A percentile compares a stretch with the other conserved stretches of the same genome.
phyloP scores from a whole-genome alignment of 2,797 vertebrate species.

The Channa striata region DNA sequence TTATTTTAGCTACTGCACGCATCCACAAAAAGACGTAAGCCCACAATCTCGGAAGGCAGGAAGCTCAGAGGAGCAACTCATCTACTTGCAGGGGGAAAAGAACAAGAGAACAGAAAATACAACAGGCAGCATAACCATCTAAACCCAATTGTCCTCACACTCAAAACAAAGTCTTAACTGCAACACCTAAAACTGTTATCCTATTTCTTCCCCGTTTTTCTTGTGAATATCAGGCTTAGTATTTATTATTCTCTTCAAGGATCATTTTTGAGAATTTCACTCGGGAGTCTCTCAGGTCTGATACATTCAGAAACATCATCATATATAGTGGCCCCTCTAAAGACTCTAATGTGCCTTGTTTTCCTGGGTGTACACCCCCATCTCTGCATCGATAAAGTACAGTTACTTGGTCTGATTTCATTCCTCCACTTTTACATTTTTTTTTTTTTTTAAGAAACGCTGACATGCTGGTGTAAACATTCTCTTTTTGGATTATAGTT shows the following conservation, averaged over 20 bases:
- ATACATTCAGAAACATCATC: slow-evolving; percentile 50
- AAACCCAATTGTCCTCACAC: not conserved
- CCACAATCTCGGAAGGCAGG: slow-evolving; percentile 7
- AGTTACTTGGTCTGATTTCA: not conserved
- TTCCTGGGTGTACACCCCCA: not conserved
- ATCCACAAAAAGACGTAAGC: slow-evolving; percentile 13
- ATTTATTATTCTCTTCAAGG: slow-evolving; percentile 8
- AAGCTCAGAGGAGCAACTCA: slow-evolving; percentile 8
- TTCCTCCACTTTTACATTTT: not conserved
- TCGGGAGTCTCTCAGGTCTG: slow-evolving; percentile 12
- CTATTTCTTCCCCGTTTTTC: not conserved
- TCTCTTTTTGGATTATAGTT: not conserved
- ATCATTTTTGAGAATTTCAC: slow-evolving; percentile 4
- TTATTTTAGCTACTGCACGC: slow-evolving; percentile 1
- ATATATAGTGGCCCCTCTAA: slow-evolving; percentile 49
- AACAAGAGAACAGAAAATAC: slow-evolving; percentile 25
- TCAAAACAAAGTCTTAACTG: slow-evolving; percentile 18
- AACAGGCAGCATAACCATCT: slow-evolving; percentile 26
- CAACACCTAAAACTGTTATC: not conserved
- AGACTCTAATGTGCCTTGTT: too few species aligned
- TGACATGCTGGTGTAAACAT: not conserved
- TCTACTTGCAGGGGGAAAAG: not conserved
- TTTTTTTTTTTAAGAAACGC: not conserved
- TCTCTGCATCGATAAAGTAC: slow-evolving; percentile 5
- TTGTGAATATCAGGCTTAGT: not conserved